A percentile compares a stretch with the other conserved stretches of the same genome.
These are phyloP conservation scores for Campylomormyrus numenius DNA, from an alignment of 2,113 vertebrate species.

Conservation along the genomic window DNA sequence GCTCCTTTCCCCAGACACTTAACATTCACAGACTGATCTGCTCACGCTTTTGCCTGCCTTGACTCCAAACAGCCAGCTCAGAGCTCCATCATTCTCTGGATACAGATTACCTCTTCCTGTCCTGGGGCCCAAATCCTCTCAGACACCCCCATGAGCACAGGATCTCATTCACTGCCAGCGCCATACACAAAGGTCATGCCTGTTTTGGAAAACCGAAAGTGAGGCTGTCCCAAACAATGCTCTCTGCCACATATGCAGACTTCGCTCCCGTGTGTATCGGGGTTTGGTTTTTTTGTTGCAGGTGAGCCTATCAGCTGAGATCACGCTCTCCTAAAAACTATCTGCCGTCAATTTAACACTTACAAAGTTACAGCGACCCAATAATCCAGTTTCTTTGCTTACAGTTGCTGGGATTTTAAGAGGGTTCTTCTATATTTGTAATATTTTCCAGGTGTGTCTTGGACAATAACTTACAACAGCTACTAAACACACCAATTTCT, in stretches of 20 bases:
- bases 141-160: neutral
- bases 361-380: neutral
- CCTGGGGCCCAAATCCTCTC: neutral
- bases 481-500: constrained; percentile 12
- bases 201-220: neutral
- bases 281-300: neutral
- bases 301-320: neutral
- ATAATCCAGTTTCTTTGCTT: neutral
- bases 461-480: neutral
- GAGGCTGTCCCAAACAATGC: neutral
- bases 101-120: neutral
- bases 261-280: neutral
- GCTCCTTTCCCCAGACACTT: neutral
- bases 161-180: neutral
- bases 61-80: neutral
- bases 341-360: neutral
- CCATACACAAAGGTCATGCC: neutral
- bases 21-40: neutral
- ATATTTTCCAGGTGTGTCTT: neutral
- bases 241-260: neutral
- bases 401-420: neutral
- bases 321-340: neutral
- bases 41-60: neutral
- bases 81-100: neutral
- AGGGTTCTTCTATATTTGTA: neutral